These are phyloP conservation scores for Pollenia labialis DNA, from an alignment of 2,888 invertebrate species.

Conservation along the genomic window DNA sequence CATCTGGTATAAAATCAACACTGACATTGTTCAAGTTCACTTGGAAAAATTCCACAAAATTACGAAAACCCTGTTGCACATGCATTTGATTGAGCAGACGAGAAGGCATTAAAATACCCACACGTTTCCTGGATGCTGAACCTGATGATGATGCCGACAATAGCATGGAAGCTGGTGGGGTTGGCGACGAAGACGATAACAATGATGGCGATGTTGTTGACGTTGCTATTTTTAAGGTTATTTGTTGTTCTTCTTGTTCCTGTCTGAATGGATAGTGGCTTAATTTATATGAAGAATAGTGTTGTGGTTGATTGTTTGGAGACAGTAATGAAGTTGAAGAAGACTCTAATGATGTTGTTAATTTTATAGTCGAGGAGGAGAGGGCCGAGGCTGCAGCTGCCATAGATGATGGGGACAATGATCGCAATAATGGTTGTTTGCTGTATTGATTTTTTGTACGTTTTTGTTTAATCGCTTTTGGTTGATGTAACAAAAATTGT, in stretches of 20 bases:
- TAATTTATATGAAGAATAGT: conserved; percentile 33
- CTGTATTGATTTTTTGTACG: conserved; percentile 11
- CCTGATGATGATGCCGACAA: neutral
- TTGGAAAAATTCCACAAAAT: conserved; percentile 83
- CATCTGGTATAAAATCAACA: conserved; percentile 82
- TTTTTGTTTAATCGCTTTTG: conserved; percentile 46
- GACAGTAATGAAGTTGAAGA: conserved; percentile 51
- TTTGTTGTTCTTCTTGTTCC: conserved; percentile 62
- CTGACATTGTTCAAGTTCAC: conserved; percentile 80
- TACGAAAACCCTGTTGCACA: conserved; percentile 82
- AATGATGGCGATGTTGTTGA: conserved; percentile 45
- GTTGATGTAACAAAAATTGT: conserved; percentile 42
- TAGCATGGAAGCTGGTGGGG: conserved; percentile 1
- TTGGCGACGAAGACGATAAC: conserved; percentile 17
- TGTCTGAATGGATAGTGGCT: conserved; percentile 9
- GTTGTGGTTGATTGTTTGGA: conserved; percentile 59
- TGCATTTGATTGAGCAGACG: conserved; percentile 80
- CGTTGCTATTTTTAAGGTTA: conserved; percentile 23
- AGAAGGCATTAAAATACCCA: conserved; percentile 81
- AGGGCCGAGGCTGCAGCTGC: conserved; percentile 49
- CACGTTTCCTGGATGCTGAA: conserved; percentile 71
- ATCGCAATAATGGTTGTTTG: conserved; percentile 54
- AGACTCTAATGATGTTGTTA: conserved; percentile 50
- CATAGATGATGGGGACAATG: conserved; percentile 55
- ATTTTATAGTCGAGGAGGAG: conserved; percentile 33